Conservation (phyloP, 2,888 invertebrate species). For the Dysmachus trigonus region DNA sequence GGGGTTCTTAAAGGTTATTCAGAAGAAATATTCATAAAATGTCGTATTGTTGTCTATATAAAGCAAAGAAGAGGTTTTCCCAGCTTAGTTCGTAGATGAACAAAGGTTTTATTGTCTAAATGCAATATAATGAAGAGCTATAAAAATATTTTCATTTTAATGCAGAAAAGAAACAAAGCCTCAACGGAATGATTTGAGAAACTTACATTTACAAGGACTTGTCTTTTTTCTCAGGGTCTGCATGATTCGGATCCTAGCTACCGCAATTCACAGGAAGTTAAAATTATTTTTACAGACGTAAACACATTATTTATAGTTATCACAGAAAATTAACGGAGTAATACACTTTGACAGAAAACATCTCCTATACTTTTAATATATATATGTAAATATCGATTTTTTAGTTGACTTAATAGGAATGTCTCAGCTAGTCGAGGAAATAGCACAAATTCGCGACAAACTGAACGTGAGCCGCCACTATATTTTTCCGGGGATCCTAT, state of each 20-base stretch:
- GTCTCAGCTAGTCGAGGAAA: neutral
- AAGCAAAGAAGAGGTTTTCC: neutral
- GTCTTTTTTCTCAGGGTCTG: conserved; percentile 93
- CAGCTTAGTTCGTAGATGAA: neutral
- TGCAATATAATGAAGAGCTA: no score
- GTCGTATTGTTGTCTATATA: neutral
- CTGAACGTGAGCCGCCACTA: neutral
- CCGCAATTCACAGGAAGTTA: neutral
- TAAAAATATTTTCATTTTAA: neutral
- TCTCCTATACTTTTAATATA: neutral
- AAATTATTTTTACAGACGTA: neutral
- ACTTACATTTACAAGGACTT: conserved; percentile 94
- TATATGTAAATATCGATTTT: conserved; percentile 31
- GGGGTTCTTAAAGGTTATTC: neutral
- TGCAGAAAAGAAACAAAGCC: neutral
- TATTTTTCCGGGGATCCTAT: neutral
- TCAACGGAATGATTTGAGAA: neutral
- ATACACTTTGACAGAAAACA: conserved; percentile 33
- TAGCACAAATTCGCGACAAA: neutral
- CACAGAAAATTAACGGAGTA: conserved; percentile 36
- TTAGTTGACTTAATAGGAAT: conserved; percentile 28
- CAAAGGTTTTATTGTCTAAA: neutral
- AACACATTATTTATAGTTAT: conserved; percentile 36
- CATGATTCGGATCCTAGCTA: conserved; percentile 67
- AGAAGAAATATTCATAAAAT: neutral